Base-by-base conservation (phyloP, 35 echinoderm and acorn worm genomes). In the Patiria miniata region DNA sequence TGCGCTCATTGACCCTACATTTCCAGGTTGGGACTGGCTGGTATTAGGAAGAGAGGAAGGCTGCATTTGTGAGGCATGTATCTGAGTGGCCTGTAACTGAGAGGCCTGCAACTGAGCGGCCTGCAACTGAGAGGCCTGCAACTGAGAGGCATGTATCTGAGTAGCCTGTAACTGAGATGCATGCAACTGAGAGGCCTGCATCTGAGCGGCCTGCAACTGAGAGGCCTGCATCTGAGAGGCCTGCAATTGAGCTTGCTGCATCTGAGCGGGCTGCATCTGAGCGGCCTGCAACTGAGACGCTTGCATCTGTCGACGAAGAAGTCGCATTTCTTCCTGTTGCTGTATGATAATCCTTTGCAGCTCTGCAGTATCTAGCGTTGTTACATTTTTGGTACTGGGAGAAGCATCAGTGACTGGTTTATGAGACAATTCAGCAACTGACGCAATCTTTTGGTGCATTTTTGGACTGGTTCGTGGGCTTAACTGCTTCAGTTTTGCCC, bases 291-390 rank as follows among this genome's bases (percentile, higher is more conserved):
- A 38, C 51, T 91, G 93, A 17, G 83, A 57, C 78, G 78, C 79
- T 29, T 95, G 78, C 88, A 95, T 95, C 38, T 78, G 83, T 47
- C 86, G 77, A 19, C 85, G 86, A 1, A 87, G 79, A 8, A 91
- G 81, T 39, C 85, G 76, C 61, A 95, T 78, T 61, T 95, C 84
- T 33, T 91, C 59, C 61, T 94, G 93, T 36, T 91, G 93, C 34
- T 95, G 78, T 5, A 91, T 68, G 40, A 95, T 90, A 51, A 95
- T 82, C 36, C 90, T 78, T 56, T 91, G 93, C 7, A 95, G 79
- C 23, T 94, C 87, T 7, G 84, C 33, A 28, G 54, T 47, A 14
- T 90, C 83, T 36, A 86, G 77, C 18, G 77, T 85, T 81, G 82
- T 88, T 28, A 88, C 77, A 85, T 86, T 58, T 51, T 91, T 95